phyloP scores from a whole-genome alignment of 2,888 invertebrate genomes.

The Eristalis intricaria region DNA sequence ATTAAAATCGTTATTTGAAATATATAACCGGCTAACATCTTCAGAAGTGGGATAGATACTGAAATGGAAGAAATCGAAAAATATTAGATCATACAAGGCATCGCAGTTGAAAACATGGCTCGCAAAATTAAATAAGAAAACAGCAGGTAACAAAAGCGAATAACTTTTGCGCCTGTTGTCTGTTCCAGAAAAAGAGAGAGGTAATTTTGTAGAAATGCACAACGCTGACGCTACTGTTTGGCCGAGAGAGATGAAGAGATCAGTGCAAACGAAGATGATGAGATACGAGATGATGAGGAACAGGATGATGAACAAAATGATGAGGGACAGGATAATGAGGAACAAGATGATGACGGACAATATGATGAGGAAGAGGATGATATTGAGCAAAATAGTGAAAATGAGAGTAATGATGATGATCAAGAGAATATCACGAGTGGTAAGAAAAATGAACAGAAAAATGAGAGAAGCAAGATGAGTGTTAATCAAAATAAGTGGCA shows the following conservation, averaged over 20 bases:
- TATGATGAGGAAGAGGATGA: no score
- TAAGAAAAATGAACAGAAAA: background rate
- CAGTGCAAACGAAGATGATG: conserved; percentile 9
- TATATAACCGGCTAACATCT: no score
- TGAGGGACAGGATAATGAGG: no score
- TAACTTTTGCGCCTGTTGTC: conserved; percentile 4
- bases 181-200: conserved; percentile 31
- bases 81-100: background rate
- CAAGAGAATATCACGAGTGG: background rate
- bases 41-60: no score
- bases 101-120: conserved; percentile 15
- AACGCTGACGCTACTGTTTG: background rate
- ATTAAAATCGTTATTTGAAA: no score
- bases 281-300: conserved; percentile 3
- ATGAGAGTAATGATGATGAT: conserved; percentile 2
- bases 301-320: no score
- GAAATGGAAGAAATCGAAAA: no score
- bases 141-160: conserved; percentile 17
- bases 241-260: background rate
- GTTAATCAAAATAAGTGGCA: conserved; percentile 16
- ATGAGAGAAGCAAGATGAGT: background rate
- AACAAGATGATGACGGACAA: no score
- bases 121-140: background rate
- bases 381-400: background rate
- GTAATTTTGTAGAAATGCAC: background rate